These are phyloP conservation scores for Dromaius novaehollandiae DNA, from an alignment of 2,113 vertebrate species.

Conservation along the genomic window DNA sequence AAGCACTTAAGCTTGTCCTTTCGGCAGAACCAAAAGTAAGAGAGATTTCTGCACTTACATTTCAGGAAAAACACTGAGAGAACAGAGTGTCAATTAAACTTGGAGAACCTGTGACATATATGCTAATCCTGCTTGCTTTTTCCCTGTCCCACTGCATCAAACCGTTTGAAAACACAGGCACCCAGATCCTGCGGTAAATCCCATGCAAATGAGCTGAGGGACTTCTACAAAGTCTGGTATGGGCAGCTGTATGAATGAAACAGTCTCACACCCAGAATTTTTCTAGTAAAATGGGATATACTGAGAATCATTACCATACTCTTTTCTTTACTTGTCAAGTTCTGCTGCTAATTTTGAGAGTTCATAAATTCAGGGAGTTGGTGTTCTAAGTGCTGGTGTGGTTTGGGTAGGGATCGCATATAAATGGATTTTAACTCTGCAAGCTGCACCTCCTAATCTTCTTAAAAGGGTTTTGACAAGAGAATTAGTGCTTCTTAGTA, in stretches of 20 bases:
- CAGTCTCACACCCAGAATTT: background rate
- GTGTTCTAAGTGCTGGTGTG: background rate
- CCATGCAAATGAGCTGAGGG: background rate
- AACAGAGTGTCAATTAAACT: background rate
- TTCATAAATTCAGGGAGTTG: background rate
- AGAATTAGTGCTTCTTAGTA: constrained; percentile 49
- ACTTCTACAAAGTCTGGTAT: background rate
- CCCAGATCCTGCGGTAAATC: background rate
- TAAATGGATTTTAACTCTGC: constrained; percentile 19
- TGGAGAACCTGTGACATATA: background rate
- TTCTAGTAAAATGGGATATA: background rate
- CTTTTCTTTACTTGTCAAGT: background rate
- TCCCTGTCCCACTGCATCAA: background rate
- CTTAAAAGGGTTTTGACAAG: constrained; percentile 51
- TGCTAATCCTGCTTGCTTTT: background rate
- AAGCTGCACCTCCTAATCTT: constrained; percentile 31
- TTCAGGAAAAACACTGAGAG: background rate
- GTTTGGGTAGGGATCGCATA: background rate
- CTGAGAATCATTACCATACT: background rate
- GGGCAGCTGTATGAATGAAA: background rate
- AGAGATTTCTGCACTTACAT: background rate
- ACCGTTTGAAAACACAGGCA: background rate
- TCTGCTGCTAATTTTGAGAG: background rate
- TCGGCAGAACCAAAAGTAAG: background rate
- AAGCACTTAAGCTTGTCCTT: background rate